These are phyloP conservation scores for Brachyistius frenatus DNA, from an alignment of 2,113 vertebrate genomes.

Conservation along the genomic window DNA sequence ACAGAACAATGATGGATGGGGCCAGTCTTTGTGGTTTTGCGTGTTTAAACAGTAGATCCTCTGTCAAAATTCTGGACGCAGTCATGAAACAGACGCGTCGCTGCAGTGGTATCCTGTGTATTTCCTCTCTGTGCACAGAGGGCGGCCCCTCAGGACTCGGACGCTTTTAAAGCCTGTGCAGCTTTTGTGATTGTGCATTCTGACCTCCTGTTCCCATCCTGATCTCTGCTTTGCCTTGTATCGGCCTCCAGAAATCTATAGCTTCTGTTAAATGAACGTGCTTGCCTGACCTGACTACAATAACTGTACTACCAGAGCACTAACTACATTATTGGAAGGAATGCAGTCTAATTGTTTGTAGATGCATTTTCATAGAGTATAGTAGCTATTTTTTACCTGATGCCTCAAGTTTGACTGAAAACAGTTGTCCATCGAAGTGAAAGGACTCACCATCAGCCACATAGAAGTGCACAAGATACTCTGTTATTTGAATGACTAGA, in stretches of 20 bases:
- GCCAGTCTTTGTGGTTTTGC: conserved; percentile 64
- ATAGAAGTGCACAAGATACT: background rate
- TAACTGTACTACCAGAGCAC: background rate
- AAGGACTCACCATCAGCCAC: background rate
- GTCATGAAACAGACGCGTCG: conserved; percentile 41
- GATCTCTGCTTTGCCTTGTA: conserved; percentile 15
- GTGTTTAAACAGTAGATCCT: conserved; percentile 68
- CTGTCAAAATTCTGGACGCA: conserved; percentile 63
- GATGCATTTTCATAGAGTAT: background rate
- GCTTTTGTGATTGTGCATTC: conserved; percentile 20
- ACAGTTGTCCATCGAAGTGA: background rate
- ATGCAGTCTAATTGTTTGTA: background rate
- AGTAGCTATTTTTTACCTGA: background rate
- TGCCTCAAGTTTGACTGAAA: background rate
- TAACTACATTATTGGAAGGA: background rate
- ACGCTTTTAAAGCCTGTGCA: conserved; percentile 30
- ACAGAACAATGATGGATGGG: conserved; percentile 66
- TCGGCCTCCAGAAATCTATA: conserved; percentile 5
- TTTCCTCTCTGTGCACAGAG: conserved; percentile 3
- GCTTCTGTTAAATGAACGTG: conserved; percentile 5
- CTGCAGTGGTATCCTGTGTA: conserved; percentile 19
- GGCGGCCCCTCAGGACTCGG: conserved; percentile 10
- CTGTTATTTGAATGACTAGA: background rate
- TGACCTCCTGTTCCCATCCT: conserved; percentile 25
- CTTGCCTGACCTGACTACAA: background rate